Conservation (phyloP, 2,113 vertebrate genomes). For the Rhegmatorhina hoffmannsi region DNA sequence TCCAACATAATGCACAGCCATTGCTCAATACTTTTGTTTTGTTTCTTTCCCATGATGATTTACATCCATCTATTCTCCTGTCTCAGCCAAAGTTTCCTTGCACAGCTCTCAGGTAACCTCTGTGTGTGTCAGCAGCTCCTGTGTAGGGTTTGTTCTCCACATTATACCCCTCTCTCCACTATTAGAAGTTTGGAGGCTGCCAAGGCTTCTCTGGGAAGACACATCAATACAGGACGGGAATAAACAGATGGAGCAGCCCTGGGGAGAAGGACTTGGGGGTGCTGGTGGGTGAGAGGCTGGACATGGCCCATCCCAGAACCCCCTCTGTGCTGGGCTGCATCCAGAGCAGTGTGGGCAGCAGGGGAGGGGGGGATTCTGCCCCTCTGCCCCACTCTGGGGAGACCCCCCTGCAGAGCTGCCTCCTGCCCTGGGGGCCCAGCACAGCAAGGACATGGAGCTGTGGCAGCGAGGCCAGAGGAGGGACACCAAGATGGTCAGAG, state of each 20-base stretch:
- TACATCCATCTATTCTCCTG: not conserved
- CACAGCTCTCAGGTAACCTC: not conserved
- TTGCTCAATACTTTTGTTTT: not conserved
- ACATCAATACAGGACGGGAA: not conserved
- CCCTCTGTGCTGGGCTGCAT: not conserved
- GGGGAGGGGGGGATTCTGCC: not conserved
- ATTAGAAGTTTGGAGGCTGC: not conserved
- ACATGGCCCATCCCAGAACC: not conserved
- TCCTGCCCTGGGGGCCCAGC: not conserved
- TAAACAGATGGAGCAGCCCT: not conserved
- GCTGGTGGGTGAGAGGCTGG: not conserved
- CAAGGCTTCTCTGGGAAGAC: not conserved
- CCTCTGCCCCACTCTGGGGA: not conserved
- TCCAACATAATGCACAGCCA: not conserved
- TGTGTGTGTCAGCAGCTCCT: not conserved
- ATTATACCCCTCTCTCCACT: too few relatives aligned
- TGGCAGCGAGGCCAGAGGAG: not conserved
- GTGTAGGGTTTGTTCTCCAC: accelerated
- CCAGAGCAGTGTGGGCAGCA: not conserved
- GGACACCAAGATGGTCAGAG: not conserved
- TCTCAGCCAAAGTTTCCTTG: not conserved
- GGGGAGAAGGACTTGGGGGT: not conserved
- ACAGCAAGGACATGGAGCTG: not conserved
- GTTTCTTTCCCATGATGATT: not conserved
- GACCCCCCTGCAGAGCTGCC: not conserved